These are phyloP conservation scores for Zosterops lateralis DNA, from an alignment of 2,113 vertebrate genomes.

Conservation along the genomic window DNA sequence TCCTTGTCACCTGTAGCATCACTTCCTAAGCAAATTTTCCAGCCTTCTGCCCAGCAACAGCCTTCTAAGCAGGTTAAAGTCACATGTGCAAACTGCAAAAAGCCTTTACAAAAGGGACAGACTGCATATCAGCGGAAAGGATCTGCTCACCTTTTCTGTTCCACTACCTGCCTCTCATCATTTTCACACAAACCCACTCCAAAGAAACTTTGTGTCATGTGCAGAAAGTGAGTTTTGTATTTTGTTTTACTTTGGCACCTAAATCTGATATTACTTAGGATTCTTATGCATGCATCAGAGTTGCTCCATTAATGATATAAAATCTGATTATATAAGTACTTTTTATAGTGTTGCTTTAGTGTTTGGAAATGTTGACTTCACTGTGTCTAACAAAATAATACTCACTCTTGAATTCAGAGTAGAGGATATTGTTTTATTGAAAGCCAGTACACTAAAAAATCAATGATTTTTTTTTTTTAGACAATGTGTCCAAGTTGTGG, in stretches of 20 bases:
- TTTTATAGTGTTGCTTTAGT: neutral
- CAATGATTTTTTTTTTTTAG: neutral
- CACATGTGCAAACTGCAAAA: slow-evolving; percentile 96
- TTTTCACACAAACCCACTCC: slow-evolving; percentile 97
- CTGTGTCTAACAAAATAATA: neutral
- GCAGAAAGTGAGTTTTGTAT: slow-evolving; percentile 85
- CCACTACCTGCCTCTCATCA: slow-evolving; percentile 93
- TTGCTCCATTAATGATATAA: neutral
- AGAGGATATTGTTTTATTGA: neutral
- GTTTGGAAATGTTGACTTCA: neutral
- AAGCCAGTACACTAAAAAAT: neutral
- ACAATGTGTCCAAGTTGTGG: neutral
- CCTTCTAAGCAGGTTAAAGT: slow-evolving; percentile 94
- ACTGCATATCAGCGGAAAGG: slow-evolving; percentile 98
- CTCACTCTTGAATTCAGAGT: neutral
- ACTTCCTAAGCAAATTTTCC: slow-evolving; percentile 90
- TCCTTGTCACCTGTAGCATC: slow-evolving; percentile 89
- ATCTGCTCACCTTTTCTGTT: slow-evolving; percentile 96
- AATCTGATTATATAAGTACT: neutral
- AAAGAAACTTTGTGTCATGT: slow-evolving; percentile 99
- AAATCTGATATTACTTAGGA: neutral
- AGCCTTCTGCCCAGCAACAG: slow-evolving; percentile 83
- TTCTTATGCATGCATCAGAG: neutral
- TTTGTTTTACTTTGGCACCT: neutral
- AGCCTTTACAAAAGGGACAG: slow-evolving; percentile 95